Evolutionary conservation across 2,888 invertebrate genomes (phyloP), one percentile per base, ranked within the genome.

Genomic region (Tetropium fuscum): DNA sequence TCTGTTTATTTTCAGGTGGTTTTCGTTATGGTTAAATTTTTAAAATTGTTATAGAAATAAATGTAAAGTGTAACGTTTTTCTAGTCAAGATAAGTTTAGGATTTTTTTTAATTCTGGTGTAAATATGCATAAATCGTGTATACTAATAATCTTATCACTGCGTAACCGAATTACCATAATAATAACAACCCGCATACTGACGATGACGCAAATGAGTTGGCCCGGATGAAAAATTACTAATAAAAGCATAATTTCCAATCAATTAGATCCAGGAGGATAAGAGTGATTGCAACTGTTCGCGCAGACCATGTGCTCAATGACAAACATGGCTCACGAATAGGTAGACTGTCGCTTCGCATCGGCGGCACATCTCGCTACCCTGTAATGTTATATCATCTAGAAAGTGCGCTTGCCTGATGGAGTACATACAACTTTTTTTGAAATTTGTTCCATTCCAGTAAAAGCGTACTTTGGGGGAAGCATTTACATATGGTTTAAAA

Each of bases 321-420:
- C 56, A 53, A 63, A 55, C 63, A 55, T 57, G 49, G 49, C 61
- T 51, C 18, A 18, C 6, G 13, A 10, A 11, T 8, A 32, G 34
- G 19, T 34, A 36, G 13, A 22, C 36, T 8, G 13, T 2, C 4
- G 16, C 5, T 36, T 11, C 16, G 16, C 36, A 36, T 27, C 13
- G 27, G 27, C 16, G 27, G 10, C 13, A 27, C 13, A 3, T 1
- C 38, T 7, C 27, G 20, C 25, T 51, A 27, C 3, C 3, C 5
- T 56, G 65, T 67, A 67, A 64, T 55, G 60, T 65, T 62, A 66
- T 57, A 59, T 44, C 57, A 54, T 54, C 43, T 51, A 34, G 22
- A 58, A 54, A 65, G 65, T 65, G 65, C 69, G 67, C 67, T 61
- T 66, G 60, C 69, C 69, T 69, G 69, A 67, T 69, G 56, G 60